Evolutionary conservation across 2,797 vertebrate genomes (phyloP).

Genomic region (Anabacerthia variegaticeps): DNA sequence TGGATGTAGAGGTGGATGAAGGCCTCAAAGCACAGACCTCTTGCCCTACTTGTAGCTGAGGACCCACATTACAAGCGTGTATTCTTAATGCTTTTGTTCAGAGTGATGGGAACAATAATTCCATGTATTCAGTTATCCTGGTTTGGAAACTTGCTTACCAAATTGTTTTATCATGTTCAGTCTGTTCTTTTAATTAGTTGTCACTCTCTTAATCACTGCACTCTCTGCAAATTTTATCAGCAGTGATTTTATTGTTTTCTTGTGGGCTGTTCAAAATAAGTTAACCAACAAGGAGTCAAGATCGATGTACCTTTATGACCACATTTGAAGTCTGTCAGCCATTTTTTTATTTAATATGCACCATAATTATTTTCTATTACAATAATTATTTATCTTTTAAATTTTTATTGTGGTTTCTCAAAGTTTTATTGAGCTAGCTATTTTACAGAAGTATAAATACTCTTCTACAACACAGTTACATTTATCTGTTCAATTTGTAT

Average conservation of each 20-base stretch:
- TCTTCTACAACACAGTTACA: neutral
- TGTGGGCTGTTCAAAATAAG: neutral
- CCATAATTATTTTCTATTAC: neutral
- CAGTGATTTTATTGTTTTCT: neutral
- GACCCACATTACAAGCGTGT: fast-evolving
- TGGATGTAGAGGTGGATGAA: neutral
- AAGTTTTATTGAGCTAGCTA: neutral
- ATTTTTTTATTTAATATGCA: neutral
- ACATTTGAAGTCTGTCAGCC: neutral
- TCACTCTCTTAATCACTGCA: neutral
- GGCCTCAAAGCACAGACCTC: neutral
- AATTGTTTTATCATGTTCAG: neutral
- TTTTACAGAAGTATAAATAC: neutral
- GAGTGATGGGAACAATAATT: neutral
- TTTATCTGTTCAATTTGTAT: neutral
- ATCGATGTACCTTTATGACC: neutral
- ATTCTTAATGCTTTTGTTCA: neutral
- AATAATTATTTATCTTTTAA: neutral
- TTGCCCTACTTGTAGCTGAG: neutral
- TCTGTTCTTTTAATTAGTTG: neutral
- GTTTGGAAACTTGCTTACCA: neutral
- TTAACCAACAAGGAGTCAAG: neutral
- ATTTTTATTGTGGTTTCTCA: neutral
- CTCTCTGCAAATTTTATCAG: neutral
- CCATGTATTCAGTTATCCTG: neutral